Conservation (phyloP, 2,113 vertebrate genomes). For the Dryoscopus gambensis region DNA sequence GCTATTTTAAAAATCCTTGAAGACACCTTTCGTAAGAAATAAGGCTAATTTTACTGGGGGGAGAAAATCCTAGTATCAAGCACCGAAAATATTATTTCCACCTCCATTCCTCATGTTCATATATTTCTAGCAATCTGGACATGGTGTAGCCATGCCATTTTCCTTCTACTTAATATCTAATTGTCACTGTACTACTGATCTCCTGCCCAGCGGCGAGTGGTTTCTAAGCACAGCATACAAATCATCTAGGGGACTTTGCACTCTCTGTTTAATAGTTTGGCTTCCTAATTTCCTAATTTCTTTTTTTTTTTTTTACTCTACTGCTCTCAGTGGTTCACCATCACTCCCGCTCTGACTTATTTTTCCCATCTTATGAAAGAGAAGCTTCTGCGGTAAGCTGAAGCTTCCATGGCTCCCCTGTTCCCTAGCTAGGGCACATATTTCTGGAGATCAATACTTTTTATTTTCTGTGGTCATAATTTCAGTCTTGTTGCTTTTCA, state of each 20-base stretch:
- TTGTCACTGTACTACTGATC: not conserved
- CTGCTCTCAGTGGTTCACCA: not conserved
- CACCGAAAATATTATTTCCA: not conserved
- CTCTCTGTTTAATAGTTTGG: not conserved
- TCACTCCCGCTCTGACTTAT: not conserved
- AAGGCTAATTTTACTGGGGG: not conserved
- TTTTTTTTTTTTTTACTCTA: not conserved
- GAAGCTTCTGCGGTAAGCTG: not conserved
- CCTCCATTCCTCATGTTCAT: not conserved
- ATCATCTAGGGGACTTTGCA: not conserved
- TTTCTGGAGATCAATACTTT: not conserved
- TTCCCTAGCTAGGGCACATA: not conserved
- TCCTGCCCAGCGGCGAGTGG: not conserved
- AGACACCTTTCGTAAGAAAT: not conserved
- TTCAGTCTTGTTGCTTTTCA: slow-evolving; percentile 2
- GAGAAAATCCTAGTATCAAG: not conserved
- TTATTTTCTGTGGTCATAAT: not conserved
- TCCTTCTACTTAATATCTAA: not conserved
- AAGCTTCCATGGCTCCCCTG: not conserved
- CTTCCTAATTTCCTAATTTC: not conserved
- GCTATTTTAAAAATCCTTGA: not conserved
- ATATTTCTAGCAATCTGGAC: not conserved
- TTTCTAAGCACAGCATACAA: not conserved
- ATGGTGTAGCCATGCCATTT: not conserved
- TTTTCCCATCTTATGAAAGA: not conserved